These are phyloP conservation scores for Drosophila fungiperda DNA, from an alignment of 2,888 invertebrate species.

Conservation along the genomic window DNA sequence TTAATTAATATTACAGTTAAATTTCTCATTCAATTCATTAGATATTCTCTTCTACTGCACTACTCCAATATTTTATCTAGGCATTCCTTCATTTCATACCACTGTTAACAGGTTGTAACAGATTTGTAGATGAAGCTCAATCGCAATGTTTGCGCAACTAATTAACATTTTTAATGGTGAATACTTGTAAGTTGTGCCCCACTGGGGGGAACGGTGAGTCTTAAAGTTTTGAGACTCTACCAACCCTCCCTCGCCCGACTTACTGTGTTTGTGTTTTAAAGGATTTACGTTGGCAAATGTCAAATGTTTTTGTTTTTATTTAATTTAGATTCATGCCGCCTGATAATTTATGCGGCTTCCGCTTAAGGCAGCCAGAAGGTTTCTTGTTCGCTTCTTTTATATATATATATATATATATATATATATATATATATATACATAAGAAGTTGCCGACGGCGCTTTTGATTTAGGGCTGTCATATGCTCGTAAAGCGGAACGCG, in stretches of 20 bases:
- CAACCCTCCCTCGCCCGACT: not conserved
- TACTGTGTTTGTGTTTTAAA: conserved; percentile 61
- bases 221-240: conserved; percentile 11
- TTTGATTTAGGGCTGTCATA: conserved; percentile 71
- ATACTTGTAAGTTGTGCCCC: conserved; percentile 80
- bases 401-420: not conserved
- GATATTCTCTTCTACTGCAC: not conserved
- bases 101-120: conserved; percentile 41
- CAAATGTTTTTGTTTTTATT: conserved; percentile 76
- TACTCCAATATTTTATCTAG: not conserved
- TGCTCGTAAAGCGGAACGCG: conserved; percentile 62
- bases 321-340: conserved; percentile 72
- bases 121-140: conserved; percentile 56
- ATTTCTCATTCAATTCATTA: rapidly evolving
- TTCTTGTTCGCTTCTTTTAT: conserved; percentile 7
- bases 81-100: conserved; percentile 7
- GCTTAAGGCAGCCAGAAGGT: conserved; percentile 23
- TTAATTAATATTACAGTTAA: not conserved
- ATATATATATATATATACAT: conserved; percentile 9
- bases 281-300: conserved; percentile 72
- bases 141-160: conserved; percentile 77
- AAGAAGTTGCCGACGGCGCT: conserved; percentile 63
- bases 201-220: conserved; percentile 18
- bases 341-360: conserved; percentile 74
- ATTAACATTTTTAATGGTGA: conserved; percentile 85